Conservation (phyloP, 2,797 vertebrate species). For the Poeciliopsis infans region DNA sequence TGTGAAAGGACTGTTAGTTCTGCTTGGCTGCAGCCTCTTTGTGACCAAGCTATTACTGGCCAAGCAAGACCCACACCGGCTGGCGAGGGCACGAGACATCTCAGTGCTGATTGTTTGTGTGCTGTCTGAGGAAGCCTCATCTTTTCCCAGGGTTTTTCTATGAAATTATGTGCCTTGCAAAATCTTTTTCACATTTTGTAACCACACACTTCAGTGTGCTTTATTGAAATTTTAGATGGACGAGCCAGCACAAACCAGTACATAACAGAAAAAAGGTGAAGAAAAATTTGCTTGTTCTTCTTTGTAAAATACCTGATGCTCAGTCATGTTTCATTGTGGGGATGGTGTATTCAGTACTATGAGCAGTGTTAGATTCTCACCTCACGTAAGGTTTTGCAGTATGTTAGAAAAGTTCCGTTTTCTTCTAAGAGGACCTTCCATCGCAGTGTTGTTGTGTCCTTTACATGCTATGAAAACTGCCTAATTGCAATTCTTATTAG, state of each 20-base stretch:
- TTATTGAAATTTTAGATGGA: not conserved
- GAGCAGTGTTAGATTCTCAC: not conserved
- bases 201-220: not conserved
- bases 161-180: not conserved
- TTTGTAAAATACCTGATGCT: not conserved
- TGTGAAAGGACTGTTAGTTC: constrained; percentile 71
- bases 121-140: constrained; percentile 53
- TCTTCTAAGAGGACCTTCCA: not conserved
- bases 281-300: not conserved
- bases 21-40: constrained; percentile 70
- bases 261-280: not conserved
- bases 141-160: constrained; percentile 41
- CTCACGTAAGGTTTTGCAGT: not conserved
- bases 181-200: not conserved
- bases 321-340: not conserved
- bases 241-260: not conserved
- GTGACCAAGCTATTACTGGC: constrained; percentile 62
- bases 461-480: not conserved
- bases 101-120: constrained; percentile 54
- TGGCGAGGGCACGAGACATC: constrained; percentile 66
- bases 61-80: constrained; percentile 66
- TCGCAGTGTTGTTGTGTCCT: not conserved
- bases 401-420: not conserved
- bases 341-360: not conserved
- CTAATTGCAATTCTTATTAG: not conserved